Base-by-base conservation (phyloP, 2,888 invertebrate species). In the Phytoseiulus persimilis region DNA sequence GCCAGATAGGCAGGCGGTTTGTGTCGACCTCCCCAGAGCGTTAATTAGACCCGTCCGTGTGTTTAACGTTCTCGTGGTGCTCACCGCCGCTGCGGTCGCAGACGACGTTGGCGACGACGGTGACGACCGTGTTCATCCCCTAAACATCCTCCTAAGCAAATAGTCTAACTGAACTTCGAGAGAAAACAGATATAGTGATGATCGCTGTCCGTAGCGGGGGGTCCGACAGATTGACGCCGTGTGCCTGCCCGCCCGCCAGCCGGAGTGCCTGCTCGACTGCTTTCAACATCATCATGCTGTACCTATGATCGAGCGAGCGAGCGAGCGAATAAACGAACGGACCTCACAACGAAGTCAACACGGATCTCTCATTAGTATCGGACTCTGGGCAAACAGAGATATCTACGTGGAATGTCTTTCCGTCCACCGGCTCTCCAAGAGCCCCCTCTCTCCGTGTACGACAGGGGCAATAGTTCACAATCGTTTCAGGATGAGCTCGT, bases 91-190 rank as follows among this genome's bases (percentile, higher is more conserved):
- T 14, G 65, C 18, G 28, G 65, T 23, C 23, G 65, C 65, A 65
- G 65, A 65, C 65, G 65, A 65, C 18, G 14, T 65, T 28, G 65
- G 65, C 65, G 65, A 28, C 65, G 65, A 65, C 65, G 65, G 65
- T 28, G 65, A 65, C 65, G 65, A 65, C 65, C 65, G 65, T 65
- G 65, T 65, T 65, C 65, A 65, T 65, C 65, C 65, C 65, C 65
- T 65, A 65, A 65, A 65, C 65, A 65, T 65, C 65, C 65, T 65
- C 65, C 65, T 65, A 65, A 65, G 65, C 65, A 65, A 65, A 65
- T 65, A 65, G 65, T 65, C 65, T 65, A 65, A 65, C 65, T 65
- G 65, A 65, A 65, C 65, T 65, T 65, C 65, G 65, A 65, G 65
- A 65, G 28, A 28, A 65, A 65, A 65, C 65, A 65, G 65, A 65